A percentile compares a stretch with the other conserved stretches of the same genome.
Evolutionary conservation across 2,797 vertebrate species (phyloP).

Genomic region (Antrozous pallidus): DNA sequence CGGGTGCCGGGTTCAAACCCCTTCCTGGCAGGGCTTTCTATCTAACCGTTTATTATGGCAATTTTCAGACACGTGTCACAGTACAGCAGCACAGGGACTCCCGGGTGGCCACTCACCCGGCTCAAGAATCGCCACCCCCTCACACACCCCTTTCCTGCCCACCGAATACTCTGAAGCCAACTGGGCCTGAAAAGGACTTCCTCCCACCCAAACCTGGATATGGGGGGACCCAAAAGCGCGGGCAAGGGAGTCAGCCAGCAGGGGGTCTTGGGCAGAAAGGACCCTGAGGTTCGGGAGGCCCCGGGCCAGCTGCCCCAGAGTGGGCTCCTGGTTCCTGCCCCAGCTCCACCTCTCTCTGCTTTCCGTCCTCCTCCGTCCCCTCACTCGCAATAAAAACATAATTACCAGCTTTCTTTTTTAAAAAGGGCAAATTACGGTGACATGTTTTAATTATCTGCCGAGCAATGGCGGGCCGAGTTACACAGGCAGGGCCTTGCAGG

Average conservation of each 20-base stretch:
- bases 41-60: background rate
- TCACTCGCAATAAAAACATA: slow-evolving; percentile 84
- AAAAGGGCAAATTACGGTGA: slow-evolving; percentile 86
- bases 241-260: background rate
- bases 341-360: slow-evolving; percentile 73
- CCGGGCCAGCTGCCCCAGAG: background rate
- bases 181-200: background rate
- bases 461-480: slow-evolving; percentile 85
- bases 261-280: background rate
- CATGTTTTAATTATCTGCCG: slow-evolving; percentile 86
- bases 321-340: background rate
- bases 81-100: background rate
- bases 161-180: background rate
- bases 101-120: background rate
- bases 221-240: background rate
- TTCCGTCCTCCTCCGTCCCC: slow-evolving; percentile 44
- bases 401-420: slow-evolving; percentile 79
- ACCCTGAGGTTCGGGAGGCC: background rate
- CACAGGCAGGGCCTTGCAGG: slow-evolving; percentile 83
- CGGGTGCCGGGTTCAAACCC: background rate
- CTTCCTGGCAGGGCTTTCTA: background rate
- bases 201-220: background rate
- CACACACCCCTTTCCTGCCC: background rate
- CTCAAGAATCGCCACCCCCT: background rate
- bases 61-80: background rate